Evolutionary conservation across 2,888 invertebrate genomes (phyloP), one percentile per base, ranked within the genome.

Genomic region (Acronicta leporina): DNA sequence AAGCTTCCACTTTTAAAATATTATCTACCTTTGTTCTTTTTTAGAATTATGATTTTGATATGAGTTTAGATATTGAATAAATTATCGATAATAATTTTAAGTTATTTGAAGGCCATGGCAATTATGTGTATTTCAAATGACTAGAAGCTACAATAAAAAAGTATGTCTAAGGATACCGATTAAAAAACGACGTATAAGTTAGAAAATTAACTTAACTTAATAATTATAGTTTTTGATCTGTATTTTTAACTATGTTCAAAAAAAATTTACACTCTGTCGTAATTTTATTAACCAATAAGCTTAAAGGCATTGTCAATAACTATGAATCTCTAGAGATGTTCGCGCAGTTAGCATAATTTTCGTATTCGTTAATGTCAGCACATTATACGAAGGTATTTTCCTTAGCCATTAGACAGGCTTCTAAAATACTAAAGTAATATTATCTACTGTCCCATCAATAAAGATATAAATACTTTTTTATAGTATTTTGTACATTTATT

Each of bases 1-100:
- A 69, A 82, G 83, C 82, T 84, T 84, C 69, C 69, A 63, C 61
- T 81, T 76, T 71, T 75, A 53, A 80, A 80, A 73, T 69, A 63
- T 62, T 52, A 35, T 53, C 60, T 57, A 38, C 51, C 63, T 73
- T 67, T 79, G 74, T 71, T 56, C 53, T 53, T 73, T 61, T 62
- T 62, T 3, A 43, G 38, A 67, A 58, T 44, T 16, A 15, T 20
- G 27, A 52, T 16, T n/a, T n/a, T 53, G 44, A 20, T n/a, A n/a
- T n/a, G n/a, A 30, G 20, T 40, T 33, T 42, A 16, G 7, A 50
- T 30, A 16, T 48, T 52, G n/a, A 52, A 44, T 43, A 13, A n/a
- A n/a, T 41, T 33, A 9, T 7, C 25, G 44, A 25, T 44, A n/a
- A 25, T 43, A 13, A 38, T 13, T 25, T 0, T 25, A 44, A 44